Evolutionary conservation across 2,113 vertebrate genomes (phyloP), one percentile per base, ranked within the genome.

Genomic region (Rhombomys opimus): DNA sequence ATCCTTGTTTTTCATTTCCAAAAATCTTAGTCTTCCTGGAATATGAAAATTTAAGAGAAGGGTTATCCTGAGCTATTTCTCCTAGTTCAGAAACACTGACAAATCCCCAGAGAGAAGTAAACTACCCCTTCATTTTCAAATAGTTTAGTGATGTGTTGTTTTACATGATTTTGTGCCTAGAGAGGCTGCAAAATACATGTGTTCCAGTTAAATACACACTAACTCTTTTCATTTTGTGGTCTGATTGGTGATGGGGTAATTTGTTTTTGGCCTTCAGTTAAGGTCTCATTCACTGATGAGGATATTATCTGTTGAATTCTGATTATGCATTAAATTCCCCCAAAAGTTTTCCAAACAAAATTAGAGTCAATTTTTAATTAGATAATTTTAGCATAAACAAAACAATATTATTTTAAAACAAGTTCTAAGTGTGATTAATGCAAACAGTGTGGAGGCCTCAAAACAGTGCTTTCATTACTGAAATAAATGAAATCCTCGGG

Each of bases 151-250:
- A 78, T 93, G 30, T 97, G 84, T 95, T 93, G 95, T 96, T 92
- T 85, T 97, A 96, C 93, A 96, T 97, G 94, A 96, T 96, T 97
- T 97, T 96, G 65, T 50, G 94, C 95, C 91, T 91, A 96, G 93
- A 91, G 95, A 97, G 70, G 70, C 89, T 85, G 76, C 20, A 96
- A 97, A 95, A 95, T 95, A 67, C 89, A 96, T 95, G 80, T 0
- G 35, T 96, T 94, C 89, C 89, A 97, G 93, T 94, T 97, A 98
- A 97, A 95, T 94, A 87, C 93, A 96, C 95, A 95, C 52, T 97
- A 93, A 97, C 93, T 97, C 82, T 95, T 95, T 77, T 96, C 78
- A 94, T 91, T 97, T 41, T 95, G 59, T 50, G 96, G 18, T 92
- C 54, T 94, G 35, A 77, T 86, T 94, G 61, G 46, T 96, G 61